Evolutionary conservation across 2,113 vertebrate genomes (phyloP).

Genomic region (Mellivora capensis): DNA sequence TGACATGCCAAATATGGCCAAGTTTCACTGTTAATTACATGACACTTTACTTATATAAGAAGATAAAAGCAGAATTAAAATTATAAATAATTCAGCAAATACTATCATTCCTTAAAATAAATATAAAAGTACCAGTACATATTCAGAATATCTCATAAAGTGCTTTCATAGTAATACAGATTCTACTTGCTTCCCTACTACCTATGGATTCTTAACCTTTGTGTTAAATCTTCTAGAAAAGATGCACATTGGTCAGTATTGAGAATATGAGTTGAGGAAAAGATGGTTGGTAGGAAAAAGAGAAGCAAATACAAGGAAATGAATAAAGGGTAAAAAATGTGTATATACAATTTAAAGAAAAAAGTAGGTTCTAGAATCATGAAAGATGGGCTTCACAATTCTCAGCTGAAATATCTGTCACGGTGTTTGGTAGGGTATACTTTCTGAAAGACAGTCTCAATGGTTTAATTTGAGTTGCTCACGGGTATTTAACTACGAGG

Average conservation of each 20-base stretch:
- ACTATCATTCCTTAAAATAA: neutral
- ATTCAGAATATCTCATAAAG: neutral
- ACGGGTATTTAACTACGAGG: neutral
- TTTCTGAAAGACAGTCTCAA: neutral
- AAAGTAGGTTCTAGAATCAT: neutral
- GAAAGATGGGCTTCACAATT: neutral
- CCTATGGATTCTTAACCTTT: neutral
- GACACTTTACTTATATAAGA: neutral
- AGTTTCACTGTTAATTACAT: neutral
- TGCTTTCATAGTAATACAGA: neutral
- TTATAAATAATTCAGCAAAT: neutral
- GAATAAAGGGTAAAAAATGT: neutral
- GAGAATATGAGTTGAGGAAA: neutral
- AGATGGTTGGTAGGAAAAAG: neutral
- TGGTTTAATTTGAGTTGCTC: neutral
- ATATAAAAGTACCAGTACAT: neutral
- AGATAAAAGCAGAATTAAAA: neutral
- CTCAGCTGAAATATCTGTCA: neutral
- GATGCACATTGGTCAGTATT: neutral
- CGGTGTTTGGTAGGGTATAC: neutral
- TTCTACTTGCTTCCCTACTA: neutral
- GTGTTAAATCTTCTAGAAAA: neutral
- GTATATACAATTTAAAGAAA: neutral
- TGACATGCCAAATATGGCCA: neutral
- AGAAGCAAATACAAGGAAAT: neutral